These are phyloP conservation scores for Gallirallus australis DNA, from an alignment of 2,797 vertebrate genomes.

Conservation along the genomic window DNA sequence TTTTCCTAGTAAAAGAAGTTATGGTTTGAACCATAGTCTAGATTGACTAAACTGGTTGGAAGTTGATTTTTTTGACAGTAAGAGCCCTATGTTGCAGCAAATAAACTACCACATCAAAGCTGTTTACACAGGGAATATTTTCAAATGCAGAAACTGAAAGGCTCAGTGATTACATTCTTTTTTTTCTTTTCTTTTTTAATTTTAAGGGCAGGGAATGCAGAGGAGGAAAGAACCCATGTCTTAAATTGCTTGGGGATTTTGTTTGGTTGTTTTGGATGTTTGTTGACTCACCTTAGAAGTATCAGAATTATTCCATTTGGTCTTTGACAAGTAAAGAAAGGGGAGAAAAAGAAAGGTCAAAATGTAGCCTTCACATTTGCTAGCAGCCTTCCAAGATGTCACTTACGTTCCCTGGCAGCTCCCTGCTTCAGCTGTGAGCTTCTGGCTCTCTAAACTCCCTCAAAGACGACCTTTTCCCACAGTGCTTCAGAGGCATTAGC, in stretches of 20 bases:
- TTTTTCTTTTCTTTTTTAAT: neutral
- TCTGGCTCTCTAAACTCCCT: neutral
- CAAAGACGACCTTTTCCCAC: neutral
- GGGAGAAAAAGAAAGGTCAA: slow-evolving; percentile 28
- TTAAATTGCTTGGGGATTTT: neutral
- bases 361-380: neutral
- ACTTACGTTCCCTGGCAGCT: neutral
- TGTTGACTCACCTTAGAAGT: slow-evolving; percentile 10
- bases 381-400: neutral
- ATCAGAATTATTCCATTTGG: neutral
- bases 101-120: neutral
- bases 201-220: neutral
- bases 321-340: neutral
- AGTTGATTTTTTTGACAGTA: neutral
- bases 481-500: neutral
- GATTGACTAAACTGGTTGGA: neutral
- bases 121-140: neutral
- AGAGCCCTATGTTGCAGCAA: neutral
- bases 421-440: neutral
- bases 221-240: neutral
- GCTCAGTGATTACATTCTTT: neutral
- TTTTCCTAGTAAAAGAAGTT: neutral
- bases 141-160: neutral
- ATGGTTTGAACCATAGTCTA: neutral
- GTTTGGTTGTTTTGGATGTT: neutral